A percentile compares a stretch with the other conserved stretches of the same genome.
Evolutionary conservation across 1,140 invertebrate species (phyloP).

Genomic region (Bombus ignitus): DNA sequence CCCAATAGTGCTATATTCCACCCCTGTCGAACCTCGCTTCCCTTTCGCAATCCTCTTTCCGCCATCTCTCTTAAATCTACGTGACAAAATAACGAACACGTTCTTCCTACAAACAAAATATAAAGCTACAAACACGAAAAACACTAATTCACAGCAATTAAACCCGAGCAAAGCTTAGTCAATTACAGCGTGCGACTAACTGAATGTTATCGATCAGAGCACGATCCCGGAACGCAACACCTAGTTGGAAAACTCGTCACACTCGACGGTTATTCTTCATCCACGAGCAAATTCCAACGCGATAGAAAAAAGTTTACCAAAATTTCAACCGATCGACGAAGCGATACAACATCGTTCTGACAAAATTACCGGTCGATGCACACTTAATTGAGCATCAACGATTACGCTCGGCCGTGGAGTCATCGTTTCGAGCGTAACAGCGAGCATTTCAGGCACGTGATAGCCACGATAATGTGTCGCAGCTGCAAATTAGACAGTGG

Average conservation of each 20-base stretch:
- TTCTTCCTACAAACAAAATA: not conserved
- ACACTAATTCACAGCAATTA: not conserved
- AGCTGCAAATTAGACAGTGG: slow-evolving; percentile 31
- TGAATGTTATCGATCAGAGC: not conserved
- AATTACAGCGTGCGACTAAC: not conserved
- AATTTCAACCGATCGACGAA: not conserved
- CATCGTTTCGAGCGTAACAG: too few relatives aligned
- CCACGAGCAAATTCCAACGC: not conserved
- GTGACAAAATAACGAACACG: not conserved
- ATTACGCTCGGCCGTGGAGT: not conserved
- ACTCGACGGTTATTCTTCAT: not conserved
- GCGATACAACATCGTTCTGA: not conserved
- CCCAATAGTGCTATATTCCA: not conserved
- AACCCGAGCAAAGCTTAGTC: not conserved
- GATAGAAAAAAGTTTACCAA: not conserved
- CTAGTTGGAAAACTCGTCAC: not conserved
- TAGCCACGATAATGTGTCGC: slow-evolving; percentile 19
- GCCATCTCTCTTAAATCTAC: not conserved
- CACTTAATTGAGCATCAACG: slow-evolving; percentile 31
- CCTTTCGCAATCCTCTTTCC: not conserved
- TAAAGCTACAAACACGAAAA: not conserved
- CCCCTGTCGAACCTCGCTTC: too few relatives aligned
- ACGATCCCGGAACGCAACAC: not conserved
- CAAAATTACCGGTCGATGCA: not conserved
- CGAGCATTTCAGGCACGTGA: not conserved